Evolutionary conservation across 2,888 invertebrate species (phyloP).

Genomic region (Erpobdella octoculata): DNA sequence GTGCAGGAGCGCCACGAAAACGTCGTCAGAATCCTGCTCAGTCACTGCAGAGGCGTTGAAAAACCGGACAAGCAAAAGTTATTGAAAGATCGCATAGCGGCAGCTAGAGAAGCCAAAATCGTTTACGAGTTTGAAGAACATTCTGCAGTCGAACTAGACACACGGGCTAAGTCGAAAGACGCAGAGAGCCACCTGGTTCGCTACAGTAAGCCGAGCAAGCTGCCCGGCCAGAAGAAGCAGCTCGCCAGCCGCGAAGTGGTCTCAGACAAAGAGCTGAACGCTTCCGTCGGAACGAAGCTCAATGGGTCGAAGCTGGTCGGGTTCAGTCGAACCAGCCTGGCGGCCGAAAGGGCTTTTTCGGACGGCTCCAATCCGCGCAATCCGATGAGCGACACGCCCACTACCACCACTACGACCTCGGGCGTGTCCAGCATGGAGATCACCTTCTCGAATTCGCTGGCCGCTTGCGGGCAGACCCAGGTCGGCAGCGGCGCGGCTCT

Average conservation of each 20-base stretch:
- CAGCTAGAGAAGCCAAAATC: neutral
- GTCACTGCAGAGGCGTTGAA: slow-evolving; percentile 43
- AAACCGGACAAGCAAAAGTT: slow-evolving; percentile 26
- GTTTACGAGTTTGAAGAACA: neutral
- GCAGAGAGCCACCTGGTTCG: neutral
- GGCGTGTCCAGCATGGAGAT: slow-evolving; percentile 32
- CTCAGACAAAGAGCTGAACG: neutral
- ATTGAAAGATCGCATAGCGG: slow-evolving; percentile 19
- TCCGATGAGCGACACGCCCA: slow-evolving; percentile 11
- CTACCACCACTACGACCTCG: slow-evolving; percentile 30
- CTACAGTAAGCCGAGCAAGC: slow-evolving; percentile 21
- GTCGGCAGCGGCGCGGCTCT: neutral
- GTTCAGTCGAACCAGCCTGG: neutral
- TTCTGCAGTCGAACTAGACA: neutral
- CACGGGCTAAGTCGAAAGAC: neutral
- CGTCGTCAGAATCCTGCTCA: slow-evolving; percentile 66
- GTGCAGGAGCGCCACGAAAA: slow-evolving; percentile 90
- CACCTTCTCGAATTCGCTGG: slow-evolving; percentile 27
- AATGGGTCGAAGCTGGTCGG: neutral
- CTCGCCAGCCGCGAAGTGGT: neutral
- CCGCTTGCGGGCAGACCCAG: neutral
- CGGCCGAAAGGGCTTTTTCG: neutral
- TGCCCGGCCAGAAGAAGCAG: slow-evolving; percentile 15
- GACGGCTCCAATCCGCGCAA: slow-evolving; percentile 1
- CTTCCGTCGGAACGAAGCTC: neutral